Conservation (phyloP, 2,888 invertebrate species). For the Xestia xanthographa region DNA sequence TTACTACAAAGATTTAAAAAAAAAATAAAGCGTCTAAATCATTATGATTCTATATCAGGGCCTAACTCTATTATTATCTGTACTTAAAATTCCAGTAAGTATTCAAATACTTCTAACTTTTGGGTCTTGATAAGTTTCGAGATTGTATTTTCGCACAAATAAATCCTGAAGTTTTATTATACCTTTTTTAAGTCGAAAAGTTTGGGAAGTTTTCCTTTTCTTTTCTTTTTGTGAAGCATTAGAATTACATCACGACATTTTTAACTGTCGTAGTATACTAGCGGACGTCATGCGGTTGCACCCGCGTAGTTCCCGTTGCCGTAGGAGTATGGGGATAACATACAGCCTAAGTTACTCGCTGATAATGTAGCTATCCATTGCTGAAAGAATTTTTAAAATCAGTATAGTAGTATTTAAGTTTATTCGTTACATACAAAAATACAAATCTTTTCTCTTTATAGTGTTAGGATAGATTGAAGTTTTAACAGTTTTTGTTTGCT, state of each 20-base stretch:
- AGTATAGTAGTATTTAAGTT: too few relatives aligned
- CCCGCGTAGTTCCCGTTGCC: too few relatives aligned
- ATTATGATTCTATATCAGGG: not conserved
- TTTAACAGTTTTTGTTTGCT: not conserved
- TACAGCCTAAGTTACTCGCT: too few relatives aligned
- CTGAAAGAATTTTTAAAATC: too few relatives aligned
- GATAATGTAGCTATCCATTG: too few relatives aligned
- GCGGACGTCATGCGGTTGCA: too few relatives aligned
- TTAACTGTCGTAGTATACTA: not conserved
- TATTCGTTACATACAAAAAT: too few relatives aligned
- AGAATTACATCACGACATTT: not conserved
- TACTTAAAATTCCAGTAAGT: conserved; percentile 10
- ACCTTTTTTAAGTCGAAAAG: conserved; percentile 24
- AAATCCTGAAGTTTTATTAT: conserved; percentile 31
- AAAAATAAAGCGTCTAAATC: not conserved
- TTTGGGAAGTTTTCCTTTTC: conserved; percentile 12
- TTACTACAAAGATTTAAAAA: too few relatives aligned
- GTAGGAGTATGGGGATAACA: too few relatives aligned
- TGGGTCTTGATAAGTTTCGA: conserved; percentile 29
- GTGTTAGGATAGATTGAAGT: too few relatives aligned
- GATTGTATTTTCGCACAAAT: conserved; percentile 29
- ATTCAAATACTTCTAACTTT: conserved; percentile 36
- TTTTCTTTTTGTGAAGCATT: conserved; percentile 25
- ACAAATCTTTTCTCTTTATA: too few relatives aligned
- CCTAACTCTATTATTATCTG: not conserved